Percentiles rank a stretch among this genome's conserved stretches.
Evolutionary conservation across 53 echinoderm and acorn worm genomes (phyloP).

Genomic region (Echinometra lucunter): DNA sequence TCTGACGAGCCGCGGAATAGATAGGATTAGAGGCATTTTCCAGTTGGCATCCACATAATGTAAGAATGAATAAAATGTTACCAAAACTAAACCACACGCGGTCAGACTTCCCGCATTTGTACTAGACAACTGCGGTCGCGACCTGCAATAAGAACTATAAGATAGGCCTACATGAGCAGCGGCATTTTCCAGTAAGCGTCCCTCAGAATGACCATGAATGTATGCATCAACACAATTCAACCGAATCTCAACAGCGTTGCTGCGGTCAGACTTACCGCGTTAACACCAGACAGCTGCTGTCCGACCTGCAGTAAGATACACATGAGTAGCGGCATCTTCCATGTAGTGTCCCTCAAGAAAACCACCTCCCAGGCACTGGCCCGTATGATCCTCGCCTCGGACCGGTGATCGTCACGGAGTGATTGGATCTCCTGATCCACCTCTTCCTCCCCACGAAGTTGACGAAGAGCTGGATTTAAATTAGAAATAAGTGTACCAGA

Average conservation of each 20-base stretch:
- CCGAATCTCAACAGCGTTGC: not conserved
- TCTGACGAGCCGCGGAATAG: no score
- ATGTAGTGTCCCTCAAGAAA: conserved; percentile 68
- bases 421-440: conserved; percentile 73
- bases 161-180: no score
- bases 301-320: conserved; percentile 74
- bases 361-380: conserved; percentile 77
- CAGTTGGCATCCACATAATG: no score
- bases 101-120: no score
- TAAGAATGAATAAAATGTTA: no score
- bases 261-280: conserved; percentile 76
- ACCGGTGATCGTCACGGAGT: conserved; percentile 75
- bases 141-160: no score
- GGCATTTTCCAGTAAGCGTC: no score
- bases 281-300: conserved; percentile 85
- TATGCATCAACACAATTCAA: not conserved
- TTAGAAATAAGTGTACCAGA: not conserved
- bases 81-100: no score
- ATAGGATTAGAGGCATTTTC: no score
- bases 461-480: conserved; percentile 68
- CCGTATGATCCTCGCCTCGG: conserved; percentile 35
- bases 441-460: conserved; percentile 74
- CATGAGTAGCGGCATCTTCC: conserved; percentile 83
- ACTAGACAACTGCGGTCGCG: no score
- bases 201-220: not conserved